Conservation (phyloP, 2,888 invertebrate genomes). For the Rotaria socialis region DNA sequence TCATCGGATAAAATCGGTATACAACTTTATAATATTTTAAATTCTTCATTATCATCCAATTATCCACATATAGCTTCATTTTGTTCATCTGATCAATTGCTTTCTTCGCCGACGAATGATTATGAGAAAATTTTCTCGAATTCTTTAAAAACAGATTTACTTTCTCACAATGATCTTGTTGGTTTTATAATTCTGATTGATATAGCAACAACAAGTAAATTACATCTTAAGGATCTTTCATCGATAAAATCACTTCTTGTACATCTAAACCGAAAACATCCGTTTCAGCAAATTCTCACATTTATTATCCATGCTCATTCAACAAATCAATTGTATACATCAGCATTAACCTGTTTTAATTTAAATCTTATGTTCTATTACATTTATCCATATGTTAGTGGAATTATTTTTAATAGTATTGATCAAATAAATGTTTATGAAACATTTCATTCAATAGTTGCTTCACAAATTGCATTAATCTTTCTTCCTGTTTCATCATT, state of each 20-base stretch:
- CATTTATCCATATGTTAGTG: conserved; percentile 5
- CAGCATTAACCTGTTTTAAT: conserved; percentile 32
- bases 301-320: conserved; percentile 20
- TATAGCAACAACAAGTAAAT: conserved; percentile 4
- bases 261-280: neutral
- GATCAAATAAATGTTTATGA: neutral
- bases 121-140: neutral
- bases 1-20: neutral
- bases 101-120: neutral
- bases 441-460: neutral
- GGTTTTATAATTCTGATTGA: conserved; percentile 24
- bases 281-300: conserved; percentile 34
- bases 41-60: neutral
- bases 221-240: neutral
- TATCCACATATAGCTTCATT: conserved; percentile 17
- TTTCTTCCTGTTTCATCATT: conserved; percentile 32
- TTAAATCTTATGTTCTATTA: neutral
- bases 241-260: neutral
- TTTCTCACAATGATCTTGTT: conserved; percentile 11
- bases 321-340: neutral
- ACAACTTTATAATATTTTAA: conserved; percentile 3
- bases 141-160: neutral
- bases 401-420: conserved; percentile 1
- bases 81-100: neutral
- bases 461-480: neutral